Evolutionary conservation across 2,888 invertebrate genomes (phyloP).

Genomic region (Lissonota sp.): DNA sequence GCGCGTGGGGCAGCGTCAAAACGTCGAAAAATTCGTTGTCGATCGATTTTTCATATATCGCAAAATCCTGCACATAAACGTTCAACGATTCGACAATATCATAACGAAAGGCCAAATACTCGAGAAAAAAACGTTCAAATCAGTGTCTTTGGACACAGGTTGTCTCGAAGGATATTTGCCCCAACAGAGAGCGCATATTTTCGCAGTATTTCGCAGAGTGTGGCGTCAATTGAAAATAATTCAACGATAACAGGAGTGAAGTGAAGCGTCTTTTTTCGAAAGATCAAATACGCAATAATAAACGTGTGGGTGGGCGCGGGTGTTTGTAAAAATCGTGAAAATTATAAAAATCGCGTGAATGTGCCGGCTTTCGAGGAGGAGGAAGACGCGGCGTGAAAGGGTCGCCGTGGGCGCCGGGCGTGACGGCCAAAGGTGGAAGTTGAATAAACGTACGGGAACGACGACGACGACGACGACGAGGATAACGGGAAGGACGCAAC

Average conservation of each 20-base stretch:
- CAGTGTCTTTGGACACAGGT: too few relatives aligned
- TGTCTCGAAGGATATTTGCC: too few relatives aligned
- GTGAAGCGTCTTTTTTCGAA: not conserved
- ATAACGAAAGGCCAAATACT: too few relatives aligned
- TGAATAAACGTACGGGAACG: too few relatives aligned
- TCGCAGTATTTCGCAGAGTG: too few relatives aligned
- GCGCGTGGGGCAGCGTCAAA: slow-evolving; percentile 22
- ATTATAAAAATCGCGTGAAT: slow-evolving; percentile 61
- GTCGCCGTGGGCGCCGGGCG: slow-evolving; percentile 15
- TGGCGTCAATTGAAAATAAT: too few relatives aligned
- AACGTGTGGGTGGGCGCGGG: not conserved
- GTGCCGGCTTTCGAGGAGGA: slow-evolving; percentile 59
- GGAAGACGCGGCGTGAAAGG: slow-evolving; percentile 57
- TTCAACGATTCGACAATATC: too few relatives aligned
- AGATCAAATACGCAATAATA: not conserved
- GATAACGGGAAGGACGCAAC: slow-evolving; percentile 14
- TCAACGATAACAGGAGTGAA: not conserved
- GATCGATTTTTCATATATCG: too few relatives aligned
- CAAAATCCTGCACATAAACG: too few relatives aligned
- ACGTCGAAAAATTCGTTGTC: too few relatives aligned
- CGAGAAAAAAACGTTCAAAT: too few relatives aligned
- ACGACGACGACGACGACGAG: slow-evolving; percentile 17
- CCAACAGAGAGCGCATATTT: too few relatives aligned
- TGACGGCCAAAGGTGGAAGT: slow-evolving; percentile 6
- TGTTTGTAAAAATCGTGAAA: slow-evolving; percentile 13